Percentiles rank a stretch among this genome's conserved stretches.
Conservation (phyloP, 2,888 invertebrate genomes). For the Lordiphosa andalusiaca region DNA sequence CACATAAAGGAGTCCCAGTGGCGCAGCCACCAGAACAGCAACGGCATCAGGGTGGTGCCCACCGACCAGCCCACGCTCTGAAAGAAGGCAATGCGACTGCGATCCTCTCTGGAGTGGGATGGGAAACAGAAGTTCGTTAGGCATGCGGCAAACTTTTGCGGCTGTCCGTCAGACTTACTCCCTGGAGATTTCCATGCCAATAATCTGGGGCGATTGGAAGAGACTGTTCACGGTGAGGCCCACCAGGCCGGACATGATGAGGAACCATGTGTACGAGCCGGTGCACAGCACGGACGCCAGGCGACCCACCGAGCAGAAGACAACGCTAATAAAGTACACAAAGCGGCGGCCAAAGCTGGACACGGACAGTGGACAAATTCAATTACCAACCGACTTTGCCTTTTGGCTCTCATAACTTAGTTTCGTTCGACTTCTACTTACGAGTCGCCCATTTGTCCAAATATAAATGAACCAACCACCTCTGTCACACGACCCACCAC, state of each 20-base stretch:
- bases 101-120: slow-evolving; percentile 76
- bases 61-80: slow-evolving; percentile 82
- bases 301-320: slow-evolving; percentile 80
- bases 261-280: slow-evolving; percentile 79
- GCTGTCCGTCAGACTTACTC: slow-evolving; percentile 74
- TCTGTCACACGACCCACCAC: slow-evolving; percentile 82
- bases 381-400: slow-evolving; percentile 47
- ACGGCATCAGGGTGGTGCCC: slow-evolving; percentile 81
- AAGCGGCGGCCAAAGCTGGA: slow-evolving; percentile 81
- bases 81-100: slow-evolving; percentile 81
- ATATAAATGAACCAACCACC: slow-evolving; percentile 82
- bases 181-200: slow-evolving; percentile 82
- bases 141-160: slow-evolving; percentile 20
- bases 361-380: slow-evolving; percentile 46
- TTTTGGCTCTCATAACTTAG: slow-evolving; percentile 39
- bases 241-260: slow-evolving; percentile 80
- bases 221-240: slow-evolving; percentile 80
- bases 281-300: slow-evolving; percentile 79
- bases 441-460: slow-evolving; percentile 83
- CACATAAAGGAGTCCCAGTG: slow-evolving; percentile 82
- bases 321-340: slow-evolving; percentile 81
- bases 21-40: slow-evolving; percentile 81
- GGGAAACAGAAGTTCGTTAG: slow-evolving; percentile 39
- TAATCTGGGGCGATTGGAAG: slow-evolving; percentile 81
- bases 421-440: slow-evolving; percentile 73